Conservation (phyloP, 1,140 invertebrate genomes). For the Penaeus japonicus region DNA sequence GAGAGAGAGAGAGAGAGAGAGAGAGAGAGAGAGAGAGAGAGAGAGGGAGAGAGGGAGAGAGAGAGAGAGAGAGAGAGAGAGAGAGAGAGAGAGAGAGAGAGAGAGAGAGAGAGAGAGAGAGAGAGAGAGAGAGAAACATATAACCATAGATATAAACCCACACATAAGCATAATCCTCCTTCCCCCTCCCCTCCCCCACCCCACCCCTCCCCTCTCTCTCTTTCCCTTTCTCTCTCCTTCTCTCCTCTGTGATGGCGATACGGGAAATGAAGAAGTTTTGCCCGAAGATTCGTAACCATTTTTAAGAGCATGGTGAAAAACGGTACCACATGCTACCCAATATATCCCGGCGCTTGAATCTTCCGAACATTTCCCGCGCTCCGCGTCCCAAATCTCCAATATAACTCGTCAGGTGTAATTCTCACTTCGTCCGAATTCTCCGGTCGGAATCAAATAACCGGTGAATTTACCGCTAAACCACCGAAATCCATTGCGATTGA, state of each 20-base stretch:
- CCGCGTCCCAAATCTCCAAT: slow-evolving; percentile 52
- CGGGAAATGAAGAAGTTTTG: slow-evolving; percentile 51
- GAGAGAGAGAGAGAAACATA: not conserved
- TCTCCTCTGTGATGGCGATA: not conserved
- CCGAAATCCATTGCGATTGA: slow-evolving; percentile 22
- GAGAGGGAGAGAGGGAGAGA: not conserved
- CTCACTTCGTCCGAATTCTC: slow-evolving; percentile 47
- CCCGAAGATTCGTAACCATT: slow-evolving; percentile 32
- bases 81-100: not conserved
- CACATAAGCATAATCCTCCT: not conserved
- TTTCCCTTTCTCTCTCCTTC: not conserved
- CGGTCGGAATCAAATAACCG: slow-evolving; percentile 31
- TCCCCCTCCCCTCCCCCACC: not conserved
- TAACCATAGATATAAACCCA: not conserved
- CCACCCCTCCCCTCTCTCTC: not conserved
- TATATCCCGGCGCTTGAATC: slow-evolving; percentile 52
- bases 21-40: not conserved
- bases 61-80: no score
- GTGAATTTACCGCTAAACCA: slow-evolving; percentile 45
- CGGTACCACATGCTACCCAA: slow-evolving; percentile 39
- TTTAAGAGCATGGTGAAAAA: slow-evolving; percentile 28
- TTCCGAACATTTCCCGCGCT: slow-evolving; percentile 52
- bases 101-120: not conserved
- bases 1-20: not conserved
- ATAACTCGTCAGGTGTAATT: slow-evolving; percentile 56